These are phyloP conservation scores for Pangasianodon hypophthalmus DNA, from an alignment of 2,113 vertebrate species.

Conservation along the genomic window DNA sequence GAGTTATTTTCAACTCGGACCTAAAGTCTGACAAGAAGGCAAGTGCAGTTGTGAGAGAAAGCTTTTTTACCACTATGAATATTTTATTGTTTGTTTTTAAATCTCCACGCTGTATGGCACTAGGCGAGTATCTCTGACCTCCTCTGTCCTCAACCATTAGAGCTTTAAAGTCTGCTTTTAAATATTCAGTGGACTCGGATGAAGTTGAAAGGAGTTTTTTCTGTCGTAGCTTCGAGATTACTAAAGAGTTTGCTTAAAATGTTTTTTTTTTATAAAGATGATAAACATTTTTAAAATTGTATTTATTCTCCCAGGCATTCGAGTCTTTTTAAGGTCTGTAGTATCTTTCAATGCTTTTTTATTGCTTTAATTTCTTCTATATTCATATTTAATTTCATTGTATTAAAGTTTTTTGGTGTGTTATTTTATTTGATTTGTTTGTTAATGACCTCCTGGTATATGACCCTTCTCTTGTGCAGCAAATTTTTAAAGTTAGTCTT, in stretches of 20 bases:
- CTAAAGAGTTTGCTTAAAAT: background rate
- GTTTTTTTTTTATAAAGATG: too few species aligned
- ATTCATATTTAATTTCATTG: too few species aligned
- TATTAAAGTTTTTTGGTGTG: too few species aligned
- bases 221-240: background rate
- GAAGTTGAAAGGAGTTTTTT: background rate
- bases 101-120: background rate
- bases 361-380: too few species aligned
- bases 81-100: background rate
- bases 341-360: background rate
- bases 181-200: background rate
- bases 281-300: too few species aligned
- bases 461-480: too few species aligned
- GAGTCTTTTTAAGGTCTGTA: background rate
- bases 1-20: background rate
- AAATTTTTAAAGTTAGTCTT: too few species aligned
- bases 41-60: background rate
- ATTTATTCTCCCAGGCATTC: background rate
- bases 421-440: background rate
- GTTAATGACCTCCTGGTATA: too few species aligned
- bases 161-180: background rate
- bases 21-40: background rate
- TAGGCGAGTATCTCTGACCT: background rate
- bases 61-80: background rate
- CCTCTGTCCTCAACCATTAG: background rate